These are phyloP conservation scores for Ramazzottius varieornatus DNA, from an alignment of 2,888 invertebrate genomes.

Conservation along the genomic window DNA sequence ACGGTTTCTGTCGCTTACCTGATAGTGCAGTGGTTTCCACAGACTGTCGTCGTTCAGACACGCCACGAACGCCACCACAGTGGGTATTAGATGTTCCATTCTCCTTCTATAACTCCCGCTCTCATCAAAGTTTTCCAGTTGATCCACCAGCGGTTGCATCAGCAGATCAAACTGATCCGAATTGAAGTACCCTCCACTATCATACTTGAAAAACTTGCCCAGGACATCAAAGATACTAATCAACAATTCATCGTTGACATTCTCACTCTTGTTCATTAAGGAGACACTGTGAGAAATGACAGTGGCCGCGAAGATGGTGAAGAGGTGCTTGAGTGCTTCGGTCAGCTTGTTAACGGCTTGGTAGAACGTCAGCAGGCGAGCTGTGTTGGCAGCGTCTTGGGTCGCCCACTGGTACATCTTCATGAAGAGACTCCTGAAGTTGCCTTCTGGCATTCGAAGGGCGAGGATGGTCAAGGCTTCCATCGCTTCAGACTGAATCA, in stretches of 20 bases:
- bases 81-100: conserved; percentile 38
- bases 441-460: not conserved
- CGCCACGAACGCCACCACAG: conserved; percentile 52
- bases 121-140: conserved; percentile 28
- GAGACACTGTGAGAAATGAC: not conserved
- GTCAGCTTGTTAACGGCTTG: not conserved
- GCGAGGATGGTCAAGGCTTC: not conserved
- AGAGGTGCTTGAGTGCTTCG: not conserved
- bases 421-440: not conserved
- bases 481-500: not conserved
- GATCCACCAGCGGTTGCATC: conserved; percentile 63
- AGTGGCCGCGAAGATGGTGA: not conserved
- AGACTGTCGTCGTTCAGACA: conserved; percentile 51
- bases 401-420: not conserved
- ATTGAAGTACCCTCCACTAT: conserved; percentile 44
- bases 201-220: not conserved
- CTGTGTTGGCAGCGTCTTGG: not conserved
- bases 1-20: too few relatives aligned
- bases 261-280: not conserved
- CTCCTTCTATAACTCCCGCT: conserved; percentile 34
- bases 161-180: conserved; percentile 55
- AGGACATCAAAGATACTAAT: not conserved
- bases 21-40: conserved; percentile 70
- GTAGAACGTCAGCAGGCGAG: not conserved
- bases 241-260: not conserved